Evolutionary conservation across 2,888 invertebrate genomes (phyloP).

Genomic region (Griposia aprilina): DNA sequence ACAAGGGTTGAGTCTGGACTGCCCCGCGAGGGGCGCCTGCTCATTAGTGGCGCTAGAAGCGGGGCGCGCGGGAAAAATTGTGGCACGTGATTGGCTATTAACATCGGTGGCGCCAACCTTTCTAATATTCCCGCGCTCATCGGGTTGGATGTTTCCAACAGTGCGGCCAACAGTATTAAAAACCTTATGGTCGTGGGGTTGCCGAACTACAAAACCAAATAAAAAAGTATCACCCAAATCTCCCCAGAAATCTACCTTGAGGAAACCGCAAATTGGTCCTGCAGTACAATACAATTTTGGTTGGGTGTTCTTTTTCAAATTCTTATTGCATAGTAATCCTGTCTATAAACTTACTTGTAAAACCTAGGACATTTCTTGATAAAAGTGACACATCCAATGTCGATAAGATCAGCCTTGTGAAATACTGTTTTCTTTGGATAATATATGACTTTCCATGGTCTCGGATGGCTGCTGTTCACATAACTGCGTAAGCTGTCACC

Average conservation of each 20-base stretch:
- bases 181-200: no score
- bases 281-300: neutral
- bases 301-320: neutral
- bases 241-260: no score
- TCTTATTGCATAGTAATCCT: neutral
- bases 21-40: no score
- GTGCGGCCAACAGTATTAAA: no score
- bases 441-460: slow-evolving; percentile 75
- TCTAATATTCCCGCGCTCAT: no score
- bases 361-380: slow-evolving; percentile 76
- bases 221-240: neutral
- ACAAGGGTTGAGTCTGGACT: no score
- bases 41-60: no score
- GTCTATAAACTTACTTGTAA: slow-evolving; percentile 77
- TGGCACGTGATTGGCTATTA: no score
- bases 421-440: slow-evolving; percentile 81
- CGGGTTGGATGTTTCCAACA: no score
- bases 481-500: slow-evolving; percentile 64
- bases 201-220: neutral
- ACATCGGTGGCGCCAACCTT: no score
- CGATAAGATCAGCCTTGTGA: slow-evolving; percentile 80
- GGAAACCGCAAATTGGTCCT: no score
- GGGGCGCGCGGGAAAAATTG: no score
- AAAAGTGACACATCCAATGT: slow-evolving; percentile 79
- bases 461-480: slow-evolving; percentile 72